Base-by-base conservation (phyloP, 2,797 vertebrate genomes). In the Pipistrellus pipistrellus region DNA sequence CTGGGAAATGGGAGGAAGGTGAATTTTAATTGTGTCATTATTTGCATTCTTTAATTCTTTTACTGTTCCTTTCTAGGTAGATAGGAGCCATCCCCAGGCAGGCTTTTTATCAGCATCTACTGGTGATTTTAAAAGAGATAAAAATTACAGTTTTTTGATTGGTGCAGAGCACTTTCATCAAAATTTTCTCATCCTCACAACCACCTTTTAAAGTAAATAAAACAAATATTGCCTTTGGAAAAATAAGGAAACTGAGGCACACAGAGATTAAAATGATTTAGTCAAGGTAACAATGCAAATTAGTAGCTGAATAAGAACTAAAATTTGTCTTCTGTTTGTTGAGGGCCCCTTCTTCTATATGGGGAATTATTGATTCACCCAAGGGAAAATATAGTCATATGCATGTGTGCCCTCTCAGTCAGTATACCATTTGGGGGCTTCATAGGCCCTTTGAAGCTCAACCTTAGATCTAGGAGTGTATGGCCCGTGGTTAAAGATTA, bases 11-110 rank as follows among this genome's bases (percentile, higher is more conserved):
- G 48, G 38, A 35, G 80, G n/a, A 68, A 92, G 86, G 89, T 83
- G 92, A 91, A 95, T 96, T 97, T 94, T 93, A 90, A 82, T 87
- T 77, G 21, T 41, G 35, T 64, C 51, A 86, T 84, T 95, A 35
- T 95, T 94, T 94, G 32, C 32, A 72, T 83, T 92, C 88, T 88
- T 64, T 55, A 55, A 12, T 84, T 89, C 64, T 75, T 62, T 59
- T 59, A 6, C 73, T 91, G 8, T 83, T 72, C 35, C 53, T 87
- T 85, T 59, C 38, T 90, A 89, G 95, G 66, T 46, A 88, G 71
- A 48, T 93, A 64, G 46, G 59, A 87, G 41, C 51, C 27, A 1
- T 76, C 71, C 30, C 13, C 32, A 71, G 46, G 73, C 13, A 90
- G 25, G 59, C 80, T 48, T 94, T 62, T 85, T 93, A 30, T 77